Conservation (phyloP, 1,140 invertebrate species). For the Rhizoglyphus robini region DNA sequence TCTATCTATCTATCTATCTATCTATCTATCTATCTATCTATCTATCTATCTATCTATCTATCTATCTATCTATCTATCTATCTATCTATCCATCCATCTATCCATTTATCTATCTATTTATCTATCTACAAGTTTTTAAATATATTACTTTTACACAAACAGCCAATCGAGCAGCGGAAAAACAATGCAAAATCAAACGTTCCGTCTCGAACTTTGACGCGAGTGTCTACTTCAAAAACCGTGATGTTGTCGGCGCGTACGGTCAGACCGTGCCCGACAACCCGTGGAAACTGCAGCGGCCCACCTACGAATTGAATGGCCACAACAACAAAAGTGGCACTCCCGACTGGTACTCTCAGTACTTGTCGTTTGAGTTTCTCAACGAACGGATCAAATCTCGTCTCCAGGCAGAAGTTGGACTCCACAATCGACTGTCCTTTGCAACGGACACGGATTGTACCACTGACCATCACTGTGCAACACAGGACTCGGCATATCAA, state of each 20-base stretch:
- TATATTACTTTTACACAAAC: not conserved
- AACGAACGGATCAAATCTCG: constrained; percentile 8
- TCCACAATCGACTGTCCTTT: not conserved
- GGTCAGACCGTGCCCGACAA: too few relatives aligned
- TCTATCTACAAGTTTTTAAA: too few relatives aligned
- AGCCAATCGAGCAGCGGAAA: not conserved
- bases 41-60: too few relatives aligned
- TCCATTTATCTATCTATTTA: too few relatives aligned
- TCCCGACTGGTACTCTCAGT: not conserved
- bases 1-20: too few relatives aligned
- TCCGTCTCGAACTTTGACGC: constrained; percentile 6
- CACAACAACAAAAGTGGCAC: not conserved
- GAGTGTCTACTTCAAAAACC: not conserved
- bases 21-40: too few relatives aligned
- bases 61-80: too few relatives aligned
- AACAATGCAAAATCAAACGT: constrained; percentile 11
- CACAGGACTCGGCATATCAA: not conserved
- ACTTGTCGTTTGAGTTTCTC: constrained; percentile 15
- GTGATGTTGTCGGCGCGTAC: too few relatives aligned
- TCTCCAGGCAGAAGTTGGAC: not conserved
- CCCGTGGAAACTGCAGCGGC: not conserved
- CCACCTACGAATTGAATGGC: not conserved
- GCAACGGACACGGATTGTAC: not conserved
- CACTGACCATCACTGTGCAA: not conserved
- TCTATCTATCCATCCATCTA: too few relatives aligned